These are phyloP conservation scores for Himalopsyche tibetana DNA, from an alignment of 2,888 invertebrate genomes.

Conservation along the genomic window DNA sequence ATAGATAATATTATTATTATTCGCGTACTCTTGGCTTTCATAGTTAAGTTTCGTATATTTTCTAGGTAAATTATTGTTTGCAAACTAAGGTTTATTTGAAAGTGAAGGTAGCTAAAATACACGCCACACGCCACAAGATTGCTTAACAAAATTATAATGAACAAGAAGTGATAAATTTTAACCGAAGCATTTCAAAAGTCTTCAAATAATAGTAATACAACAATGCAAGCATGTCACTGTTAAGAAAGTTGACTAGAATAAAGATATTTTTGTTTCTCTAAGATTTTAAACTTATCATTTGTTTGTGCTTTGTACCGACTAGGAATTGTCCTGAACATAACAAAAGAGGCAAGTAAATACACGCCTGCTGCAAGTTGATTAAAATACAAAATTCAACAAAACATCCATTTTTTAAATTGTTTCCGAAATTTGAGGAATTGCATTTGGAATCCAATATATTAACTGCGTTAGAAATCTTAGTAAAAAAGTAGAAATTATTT, in stretches of 20 bases:
- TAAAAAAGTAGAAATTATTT: not conserved
- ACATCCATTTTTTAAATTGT: not conserved
- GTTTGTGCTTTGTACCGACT: not conserved
- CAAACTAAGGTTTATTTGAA: too few relatives aligned
- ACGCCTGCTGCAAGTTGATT: not conserved
- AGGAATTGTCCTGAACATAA: not conserved
- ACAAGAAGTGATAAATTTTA: not conserved
- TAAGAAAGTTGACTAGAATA: not conserved
- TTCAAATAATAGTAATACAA: slow-evolving; percentile 6
- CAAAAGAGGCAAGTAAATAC: not conserved
- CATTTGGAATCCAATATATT: not conserved
- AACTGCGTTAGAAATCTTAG: not conserved
- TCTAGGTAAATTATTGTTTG: too few relatives aligned
- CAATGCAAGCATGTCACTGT: not conserved
- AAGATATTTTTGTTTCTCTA: not conserved
- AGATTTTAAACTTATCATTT: slow-evolving; percentile 12
- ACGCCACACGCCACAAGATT: slow-evolving; percentile 14
- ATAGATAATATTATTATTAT: too few relatives aligned
- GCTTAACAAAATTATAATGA: not conserved
- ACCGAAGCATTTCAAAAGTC: not conserved
- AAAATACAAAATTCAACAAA: not conserved
- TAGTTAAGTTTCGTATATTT: too few relatives aligned
- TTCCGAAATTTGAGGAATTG: not conserved
- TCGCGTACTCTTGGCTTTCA: too few relatives aligned
- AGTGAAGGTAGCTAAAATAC: not conserved